Conservation (phyloP, 2,113 vertebrate genomes). For the Anoura caudifer region DNA sequence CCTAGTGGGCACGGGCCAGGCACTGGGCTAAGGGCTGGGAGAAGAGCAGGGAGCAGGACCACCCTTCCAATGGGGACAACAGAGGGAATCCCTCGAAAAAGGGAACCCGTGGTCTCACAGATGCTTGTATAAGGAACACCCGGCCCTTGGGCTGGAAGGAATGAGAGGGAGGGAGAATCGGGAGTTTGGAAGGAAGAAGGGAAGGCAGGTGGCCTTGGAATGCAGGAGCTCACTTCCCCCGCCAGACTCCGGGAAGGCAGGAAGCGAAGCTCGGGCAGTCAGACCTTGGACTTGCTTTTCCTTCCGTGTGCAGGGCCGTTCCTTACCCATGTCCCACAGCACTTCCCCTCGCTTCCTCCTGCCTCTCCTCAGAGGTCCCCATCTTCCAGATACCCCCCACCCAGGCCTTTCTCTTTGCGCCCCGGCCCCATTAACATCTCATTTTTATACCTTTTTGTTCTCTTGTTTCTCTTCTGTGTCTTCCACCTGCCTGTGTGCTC, state of each 20-base stretch:
- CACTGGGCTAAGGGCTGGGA: neutral
- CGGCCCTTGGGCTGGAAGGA: neutral
- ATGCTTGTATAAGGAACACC: neutral
- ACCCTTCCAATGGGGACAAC: neutral
- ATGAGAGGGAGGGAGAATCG: no score
- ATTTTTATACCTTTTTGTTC: neutral
- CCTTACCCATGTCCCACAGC: neutral
- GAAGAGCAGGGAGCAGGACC: neutral
- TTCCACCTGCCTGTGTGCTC: neutral
- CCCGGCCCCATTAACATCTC: neutral
- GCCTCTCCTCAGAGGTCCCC: neutral
- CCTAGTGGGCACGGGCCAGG: neutral
- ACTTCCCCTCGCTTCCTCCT: neutral
- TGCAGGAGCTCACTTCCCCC: neutral
- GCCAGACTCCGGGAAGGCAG: neutral
- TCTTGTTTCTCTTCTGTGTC: neutral
- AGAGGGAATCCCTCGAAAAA: neutral
- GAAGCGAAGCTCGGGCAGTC: neutral
- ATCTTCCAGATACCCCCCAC: fast-evolving
- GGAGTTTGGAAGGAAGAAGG: neutral
- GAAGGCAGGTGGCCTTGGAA: fast-evolving
- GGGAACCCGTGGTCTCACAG: neutral
- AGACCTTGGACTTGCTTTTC: neutral
- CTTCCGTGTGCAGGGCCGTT: neutral
- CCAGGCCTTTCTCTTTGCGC: neutral